Evolutionary conservation across 2,888 invertebrate species (phyloP).

Genomic region (Synergus laeviventris): DNA sequence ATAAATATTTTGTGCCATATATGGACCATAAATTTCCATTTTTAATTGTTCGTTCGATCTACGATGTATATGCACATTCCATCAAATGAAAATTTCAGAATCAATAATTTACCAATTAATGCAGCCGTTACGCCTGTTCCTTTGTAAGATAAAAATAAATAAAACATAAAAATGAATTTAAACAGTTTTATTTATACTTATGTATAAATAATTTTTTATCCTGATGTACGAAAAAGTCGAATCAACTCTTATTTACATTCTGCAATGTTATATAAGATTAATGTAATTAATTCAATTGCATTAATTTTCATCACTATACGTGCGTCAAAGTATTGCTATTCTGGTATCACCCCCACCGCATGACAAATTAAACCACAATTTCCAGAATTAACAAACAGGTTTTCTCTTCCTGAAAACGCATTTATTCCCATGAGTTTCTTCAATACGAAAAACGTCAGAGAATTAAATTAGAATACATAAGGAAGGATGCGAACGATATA

Average conservation of each 20-base stretch:
- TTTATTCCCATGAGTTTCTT: slow-evolving; percentile 3
- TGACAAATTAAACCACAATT: slow-evolving; percentile 8
- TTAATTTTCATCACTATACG: background rate
- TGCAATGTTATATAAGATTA: background rate
- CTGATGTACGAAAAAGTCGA: background rate
- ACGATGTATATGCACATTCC: background rate
- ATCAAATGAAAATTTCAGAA: background rate
- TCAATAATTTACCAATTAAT: background rate
- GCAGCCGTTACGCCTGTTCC: background rate
- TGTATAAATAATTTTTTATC: background rate
- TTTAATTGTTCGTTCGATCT: background rate
- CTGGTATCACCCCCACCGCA: background rate
- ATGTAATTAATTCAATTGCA: no score
- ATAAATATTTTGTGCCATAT: background rate
- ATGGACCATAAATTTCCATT: background rate
- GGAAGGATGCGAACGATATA: background rate
- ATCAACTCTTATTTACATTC: background rate
- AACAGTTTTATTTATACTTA: background rate
- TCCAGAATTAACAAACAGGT: slow-evolving; percentile 29
- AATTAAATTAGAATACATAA: background rate
- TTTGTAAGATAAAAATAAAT: no score
- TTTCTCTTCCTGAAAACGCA: slow-evolving; percentile 8
- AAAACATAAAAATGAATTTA: no score
- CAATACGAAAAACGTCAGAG: slow-evolving; percentile 5
- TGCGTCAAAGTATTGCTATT: background rate